Percentiles rank a stretch among this genome's conserved stretches.
Evolutionary conservation across 2,888 invertebrate species (phyloP).

Genomic region (Latrodectus elegans): DNA sequence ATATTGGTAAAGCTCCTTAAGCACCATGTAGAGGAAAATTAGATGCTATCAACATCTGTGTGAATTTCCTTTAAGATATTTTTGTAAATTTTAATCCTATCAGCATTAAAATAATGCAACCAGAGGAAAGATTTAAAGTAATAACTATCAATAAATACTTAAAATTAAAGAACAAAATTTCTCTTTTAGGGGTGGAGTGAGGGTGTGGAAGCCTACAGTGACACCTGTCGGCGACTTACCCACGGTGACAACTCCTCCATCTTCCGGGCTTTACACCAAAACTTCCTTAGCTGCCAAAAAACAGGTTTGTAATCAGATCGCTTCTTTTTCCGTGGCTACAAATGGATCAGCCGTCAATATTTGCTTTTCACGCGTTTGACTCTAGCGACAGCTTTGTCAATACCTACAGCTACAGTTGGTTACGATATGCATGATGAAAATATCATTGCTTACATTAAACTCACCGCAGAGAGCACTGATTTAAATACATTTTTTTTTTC

Average conservation of each 20-base stretch:
- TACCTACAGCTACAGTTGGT: conserved; percentile 26
- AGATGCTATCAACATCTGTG: too few species aligned
- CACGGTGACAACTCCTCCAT: conserved; percentile 70
- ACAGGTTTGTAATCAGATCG: conserved; percentile 55
- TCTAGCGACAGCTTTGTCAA: conserved; percentile 43
- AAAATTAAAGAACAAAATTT: background rate
- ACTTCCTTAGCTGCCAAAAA: conserved; percentile 83
- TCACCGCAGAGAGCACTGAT: background rate
- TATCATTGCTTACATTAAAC: background rate
- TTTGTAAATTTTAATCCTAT: too few species aligned
- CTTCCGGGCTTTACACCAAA: conserved; percentile 84
- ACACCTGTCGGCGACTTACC: conserved; percentile 83
- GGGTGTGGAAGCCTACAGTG: conserved; percentile 93
- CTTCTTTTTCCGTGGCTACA: conserved; percentile 8
- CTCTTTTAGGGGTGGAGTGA: conserved; percentile 82
- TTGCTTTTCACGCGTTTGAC: conserved; percentile 41
- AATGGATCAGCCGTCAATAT: conserved; percentile 62
- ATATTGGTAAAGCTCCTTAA: too few species aligned
- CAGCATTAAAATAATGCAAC: too few species aligned
- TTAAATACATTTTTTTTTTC: background rate
- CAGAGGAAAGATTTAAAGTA: too few species aligned
- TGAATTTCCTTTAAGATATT: too few species aligned
- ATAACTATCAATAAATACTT: too few species aligned
- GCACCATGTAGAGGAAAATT: too few species aligned
- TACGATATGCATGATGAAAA: too few species aligned